Evolutionary conservation across 2,888 invertebrate species (phyloP).

Genomic region (Gari tellinella): DNA sequence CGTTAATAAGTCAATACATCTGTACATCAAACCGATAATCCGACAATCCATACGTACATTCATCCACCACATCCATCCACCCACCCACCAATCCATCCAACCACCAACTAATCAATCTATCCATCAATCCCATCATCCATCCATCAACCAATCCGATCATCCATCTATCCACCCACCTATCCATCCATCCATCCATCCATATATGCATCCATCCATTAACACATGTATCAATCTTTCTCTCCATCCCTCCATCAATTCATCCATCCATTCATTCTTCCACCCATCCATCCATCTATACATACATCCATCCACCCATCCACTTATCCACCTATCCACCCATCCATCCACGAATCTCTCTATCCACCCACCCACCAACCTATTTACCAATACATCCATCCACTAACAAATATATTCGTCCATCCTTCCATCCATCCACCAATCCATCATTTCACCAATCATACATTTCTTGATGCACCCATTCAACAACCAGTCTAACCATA

Average conservation of each 20-base stretch:
- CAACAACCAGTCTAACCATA: too few relatives aligned
- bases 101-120: not conserved
- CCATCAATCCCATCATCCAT: constrained; percentile 1
- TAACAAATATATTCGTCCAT: not conserved
- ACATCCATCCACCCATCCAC: too few relatives aligned
- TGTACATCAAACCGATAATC: not conserved
- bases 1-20: not conserved
- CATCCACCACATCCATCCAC: constrained; percentile 1
- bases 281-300: constrained; percentile 7
- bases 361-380: constrained; percentile 1
- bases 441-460: constrained; percentile 7
- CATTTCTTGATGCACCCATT: constrained; percentile 2
- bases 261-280: constrained; percentile 4
- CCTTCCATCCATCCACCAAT: constrained; percentile 7
- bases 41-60: not conserved
- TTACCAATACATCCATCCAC: constrained; percentile 6
- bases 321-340: too few relatives aligned
- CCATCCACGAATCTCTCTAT: not conserved
- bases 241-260: not conserved
- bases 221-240: not conserved
- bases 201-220: not conserved
- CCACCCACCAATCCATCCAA: constrained; percentile 2
- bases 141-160: not conserved
- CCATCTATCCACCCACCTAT: too few relatives aligned
- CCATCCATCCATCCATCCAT: too few relatives aligned